These are phyloP conservation scores for Ceyx cyanopectus DNA, from an alignment of 2,113 vertebrate genomes.

Conservation along the genomic window DNA sequence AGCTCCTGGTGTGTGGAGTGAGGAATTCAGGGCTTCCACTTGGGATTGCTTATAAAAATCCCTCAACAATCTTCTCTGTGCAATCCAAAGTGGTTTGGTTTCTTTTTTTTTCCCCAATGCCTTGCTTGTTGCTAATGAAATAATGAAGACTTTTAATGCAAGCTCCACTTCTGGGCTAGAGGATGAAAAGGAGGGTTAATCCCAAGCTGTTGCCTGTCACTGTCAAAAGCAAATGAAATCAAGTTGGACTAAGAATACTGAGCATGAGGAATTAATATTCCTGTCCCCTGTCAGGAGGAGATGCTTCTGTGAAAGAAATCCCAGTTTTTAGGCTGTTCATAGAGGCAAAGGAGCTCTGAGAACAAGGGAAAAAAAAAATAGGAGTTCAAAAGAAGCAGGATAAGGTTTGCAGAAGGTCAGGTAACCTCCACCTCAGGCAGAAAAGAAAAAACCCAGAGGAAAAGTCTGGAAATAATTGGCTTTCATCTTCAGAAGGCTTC, in stretches of 20 bases:
- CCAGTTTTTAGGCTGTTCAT: not conserved
- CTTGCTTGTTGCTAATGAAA: not conserved
- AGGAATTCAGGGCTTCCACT: not conserved
- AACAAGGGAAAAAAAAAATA: too few species aligned
- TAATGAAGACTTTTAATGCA: not conserved
- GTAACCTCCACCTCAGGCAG: not conserved
- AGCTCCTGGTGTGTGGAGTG: too few species aligned
- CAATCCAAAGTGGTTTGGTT: too few species aligned
- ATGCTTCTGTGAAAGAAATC: not conserved
- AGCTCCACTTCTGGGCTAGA: not conserved
- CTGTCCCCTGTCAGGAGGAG: not conserved
- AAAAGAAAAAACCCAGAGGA: not conserved
- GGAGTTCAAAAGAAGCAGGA: not conserved
- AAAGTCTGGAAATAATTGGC: slow-evolving; percentile 1
- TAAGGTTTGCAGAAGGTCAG: not conserved
- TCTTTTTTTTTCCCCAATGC: not conserved
- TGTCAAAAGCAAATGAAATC: not conserved
- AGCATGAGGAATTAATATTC: not conserved
- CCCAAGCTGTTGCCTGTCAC: not conserved
- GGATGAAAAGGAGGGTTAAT: not conserved
- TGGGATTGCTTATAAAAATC: not conserved
- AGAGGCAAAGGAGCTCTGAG: not conserved
- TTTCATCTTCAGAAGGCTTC: not conserved
- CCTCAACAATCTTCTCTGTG: too few species aligned
- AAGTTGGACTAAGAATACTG: not conserved